Conservation (phyloP, 2,113 vertebrate species). For the Cryptomyrus ogoouensis region DNA sequence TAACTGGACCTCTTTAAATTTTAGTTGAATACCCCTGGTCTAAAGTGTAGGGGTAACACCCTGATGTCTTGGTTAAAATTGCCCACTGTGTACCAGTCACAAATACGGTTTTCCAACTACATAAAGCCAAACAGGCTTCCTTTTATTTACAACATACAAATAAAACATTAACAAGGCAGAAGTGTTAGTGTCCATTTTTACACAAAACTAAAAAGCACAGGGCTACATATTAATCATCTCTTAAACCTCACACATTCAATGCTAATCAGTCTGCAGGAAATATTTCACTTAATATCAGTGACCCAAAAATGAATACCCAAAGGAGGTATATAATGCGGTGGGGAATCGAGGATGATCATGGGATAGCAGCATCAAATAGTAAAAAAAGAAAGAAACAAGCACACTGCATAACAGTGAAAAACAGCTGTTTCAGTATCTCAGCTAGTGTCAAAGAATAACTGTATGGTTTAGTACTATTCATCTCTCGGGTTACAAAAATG, state of each 20-base stretch:
- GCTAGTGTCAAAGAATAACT: no score
- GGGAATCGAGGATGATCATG: neutral
- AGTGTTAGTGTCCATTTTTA: conserved; percentile 52
- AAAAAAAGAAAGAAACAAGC: neutral
- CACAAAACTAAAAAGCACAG: conserved; percentile 43
- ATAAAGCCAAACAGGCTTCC: conserved; percentile 51
- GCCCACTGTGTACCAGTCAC: no score
- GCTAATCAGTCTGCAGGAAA: conserved; percentile 29
- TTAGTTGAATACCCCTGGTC: no score
- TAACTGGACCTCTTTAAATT: no score
- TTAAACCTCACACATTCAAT: conserved; percentile 41
- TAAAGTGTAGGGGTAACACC: no score
- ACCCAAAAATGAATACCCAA: neutral
- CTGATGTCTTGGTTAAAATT: no score
- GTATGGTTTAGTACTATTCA: no score
- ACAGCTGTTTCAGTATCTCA: no score
- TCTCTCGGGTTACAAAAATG: no score
- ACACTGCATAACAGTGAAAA: no score
- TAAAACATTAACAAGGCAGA: conserved; percentile 67
- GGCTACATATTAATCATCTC: conserved; percentile 48
- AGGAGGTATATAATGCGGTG: neutral
- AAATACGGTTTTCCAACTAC: no score
- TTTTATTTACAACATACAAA: conserved; percentile 71
- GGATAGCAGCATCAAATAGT: neutral
- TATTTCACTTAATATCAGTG: neutral